Evolutionary conservation across 2,888 invertebrate genomes (phyloP).

Genomic region (Melikaiella ostensackeni): DNA sequence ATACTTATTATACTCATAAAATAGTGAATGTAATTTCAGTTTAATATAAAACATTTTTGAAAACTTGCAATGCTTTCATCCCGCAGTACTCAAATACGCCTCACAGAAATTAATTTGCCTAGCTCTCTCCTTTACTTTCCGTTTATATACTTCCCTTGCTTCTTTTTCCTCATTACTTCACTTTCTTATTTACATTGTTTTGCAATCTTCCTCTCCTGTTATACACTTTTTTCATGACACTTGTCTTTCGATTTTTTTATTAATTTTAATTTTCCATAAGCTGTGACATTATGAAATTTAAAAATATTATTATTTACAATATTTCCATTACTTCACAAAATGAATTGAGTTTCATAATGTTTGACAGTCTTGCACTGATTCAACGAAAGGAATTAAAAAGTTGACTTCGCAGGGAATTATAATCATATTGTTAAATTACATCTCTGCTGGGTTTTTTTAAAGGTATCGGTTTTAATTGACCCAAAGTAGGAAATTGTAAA

Average conservation of each 20-base stretch:
- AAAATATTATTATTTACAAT: not conserved
- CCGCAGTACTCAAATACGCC: not conserved
- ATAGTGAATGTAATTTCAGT: conserved; percentile 19
- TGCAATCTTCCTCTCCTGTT: conserved; percentile 12
- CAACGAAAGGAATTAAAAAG: not conserved
- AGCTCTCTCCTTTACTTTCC: not conserved
- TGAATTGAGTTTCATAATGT: not conserved
- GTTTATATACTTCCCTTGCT: not conserved
- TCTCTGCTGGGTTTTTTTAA: no score
- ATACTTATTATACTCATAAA: conserved; percentile 14
- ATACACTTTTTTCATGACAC: not conserved
- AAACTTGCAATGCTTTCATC: conserved; percentile 10
- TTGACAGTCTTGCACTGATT: not conserved
- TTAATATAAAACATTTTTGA: conserved; percentile 20
- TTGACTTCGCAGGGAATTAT: no score
- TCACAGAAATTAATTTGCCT: conserved; percentile 4
- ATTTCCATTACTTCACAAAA: not conserved
- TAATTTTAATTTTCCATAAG: not conserved
- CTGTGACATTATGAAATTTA: not conserved
- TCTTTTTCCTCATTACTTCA: not conserved
- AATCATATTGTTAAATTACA: no score
- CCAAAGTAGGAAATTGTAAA: no score
- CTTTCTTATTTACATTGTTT: conserved; percentile 17
- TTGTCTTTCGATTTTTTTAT: not conserved
- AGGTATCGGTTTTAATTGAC: no score